Conservation (phyloP, 37 sponge, comb jelly and placozoan genomes). For the Cladorhizidae sp. region DNA sequence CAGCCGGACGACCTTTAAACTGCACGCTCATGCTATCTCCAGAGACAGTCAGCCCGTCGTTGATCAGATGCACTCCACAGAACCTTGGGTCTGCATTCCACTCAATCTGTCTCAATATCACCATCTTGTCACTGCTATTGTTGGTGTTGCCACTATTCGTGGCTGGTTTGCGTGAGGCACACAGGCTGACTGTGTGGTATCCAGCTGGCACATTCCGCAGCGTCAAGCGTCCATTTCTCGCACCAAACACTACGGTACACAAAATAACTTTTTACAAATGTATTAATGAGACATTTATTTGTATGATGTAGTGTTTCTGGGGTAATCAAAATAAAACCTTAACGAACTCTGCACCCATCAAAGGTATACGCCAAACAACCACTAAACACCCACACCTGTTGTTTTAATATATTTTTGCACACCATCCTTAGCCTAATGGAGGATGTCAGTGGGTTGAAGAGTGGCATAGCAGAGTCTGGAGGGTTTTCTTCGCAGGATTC, state of each 20-base stretch:
- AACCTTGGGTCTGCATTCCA: not conserved
- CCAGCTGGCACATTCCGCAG: not conserved
- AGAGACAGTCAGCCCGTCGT: not conserved
- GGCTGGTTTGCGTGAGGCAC: not conserved
- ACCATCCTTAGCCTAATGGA: too few species aligned
- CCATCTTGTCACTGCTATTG: not conserved
- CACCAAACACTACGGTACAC: not conserved
- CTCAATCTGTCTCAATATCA: not conserved
- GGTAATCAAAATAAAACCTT: too few species aligned
- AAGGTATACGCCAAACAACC: too few species aligned
- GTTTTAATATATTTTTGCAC: too few species aligned
- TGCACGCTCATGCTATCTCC: not conserved
- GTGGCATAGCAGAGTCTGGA: too few species aligned
- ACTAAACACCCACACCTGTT: too few species aligned
- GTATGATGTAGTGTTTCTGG: too few species aligned
- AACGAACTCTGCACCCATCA: too few species aligned
- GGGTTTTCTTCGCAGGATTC: too few species aligned
- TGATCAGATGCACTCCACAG: slow-evolving; percentile 17
- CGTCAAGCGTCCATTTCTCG: not conserved
- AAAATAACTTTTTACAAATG: too few species aligned
- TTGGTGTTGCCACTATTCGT: not conserved
- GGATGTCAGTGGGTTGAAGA: too few species aligned
- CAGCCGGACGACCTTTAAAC: slow-evolving; percentile 1
- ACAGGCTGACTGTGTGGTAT: not conserved
- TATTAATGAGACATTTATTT: too few species aligned